phyloP scores from a whole-genome alignment of 2,888 invertebrate genomes.

The Eremobia ochroleuca region DNA sequence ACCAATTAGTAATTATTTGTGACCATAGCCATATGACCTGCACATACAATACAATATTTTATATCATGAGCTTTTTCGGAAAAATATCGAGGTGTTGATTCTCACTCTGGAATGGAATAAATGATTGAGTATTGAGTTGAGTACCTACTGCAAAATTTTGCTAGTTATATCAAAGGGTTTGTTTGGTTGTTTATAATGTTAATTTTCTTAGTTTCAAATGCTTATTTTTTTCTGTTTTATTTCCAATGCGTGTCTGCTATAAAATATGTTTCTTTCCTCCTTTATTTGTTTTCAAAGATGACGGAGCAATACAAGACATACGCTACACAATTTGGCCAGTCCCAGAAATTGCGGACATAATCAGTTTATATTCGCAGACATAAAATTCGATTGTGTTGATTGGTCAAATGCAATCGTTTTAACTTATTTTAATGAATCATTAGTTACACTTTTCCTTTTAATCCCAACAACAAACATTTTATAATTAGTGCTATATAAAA shows the following conservation, averaged over 20 bases:
- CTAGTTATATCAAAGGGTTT: background rate
- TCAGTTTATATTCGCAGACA: background rate
- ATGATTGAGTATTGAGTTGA: background rate
- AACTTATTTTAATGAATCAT: slow-evolving; percentile 9
- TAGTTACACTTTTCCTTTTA: slow-evolving; percentile 21
- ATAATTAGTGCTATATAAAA: slow-evolving; percentile 4
- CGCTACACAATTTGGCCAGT: background rate
- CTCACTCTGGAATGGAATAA: background rate
- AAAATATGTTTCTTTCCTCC: too few species aligned
- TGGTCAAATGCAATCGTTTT: slow-evolving; percentile 12
- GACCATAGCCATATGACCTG: too few species aligned
- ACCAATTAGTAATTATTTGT: too few species aligned
- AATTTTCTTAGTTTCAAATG: too few species aligned
- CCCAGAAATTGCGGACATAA: background rate
- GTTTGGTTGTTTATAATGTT: too few species aligned
- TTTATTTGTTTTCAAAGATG: too few species aligned
- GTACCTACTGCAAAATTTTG: background rate
- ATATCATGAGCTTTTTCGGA: background rate
- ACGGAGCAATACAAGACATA: too few species aligned
- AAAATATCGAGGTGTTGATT: background rate
- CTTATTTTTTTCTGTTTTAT: too few species aligned
- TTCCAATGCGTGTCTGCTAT: too few species aligned
- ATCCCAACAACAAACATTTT: background rate
- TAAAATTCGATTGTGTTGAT: background rate
- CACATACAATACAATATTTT: too few species aligned